Conservation (phyloP, 1,140 invertebrate species). For the Piezodorus guildinii region DNA sequence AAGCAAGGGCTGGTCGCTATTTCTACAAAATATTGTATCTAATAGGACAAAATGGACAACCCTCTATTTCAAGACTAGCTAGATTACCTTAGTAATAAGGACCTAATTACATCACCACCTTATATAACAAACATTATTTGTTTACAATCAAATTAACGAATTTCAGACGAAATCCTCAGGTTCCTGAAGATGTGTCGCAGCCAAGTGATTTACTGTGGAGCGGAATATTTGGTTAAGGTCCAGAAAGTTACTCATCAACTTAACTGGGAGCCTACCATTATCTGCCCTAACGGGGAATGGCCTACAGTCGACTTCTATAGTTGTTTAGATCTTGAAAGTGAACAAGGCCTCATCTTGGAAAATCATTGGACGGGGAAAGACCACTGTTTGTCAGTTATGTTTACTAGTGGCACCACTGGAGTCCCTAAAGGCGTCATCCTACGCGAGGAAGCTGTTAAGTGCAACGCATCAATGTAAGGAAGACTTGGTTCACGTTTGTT, state of each 20-base stretch:
- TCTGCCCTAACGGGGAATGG: background rate
- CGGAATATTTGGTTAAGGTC: background rate
- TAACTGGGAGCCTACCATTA: background rate
- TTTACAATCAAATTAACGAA: no score
- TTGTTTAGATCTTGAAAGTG: background rate
- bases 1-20: no score
- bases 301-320: background rate
- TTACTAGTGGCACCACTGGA: conserved; percentile 33
- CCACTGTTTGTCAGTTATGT: conserved; percentile 3
- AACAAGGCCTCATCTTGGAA: background rate
- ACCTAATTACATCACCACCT: no score
- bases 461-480: background rate
- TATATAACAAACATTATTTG: no score
- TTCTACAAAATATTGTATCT: no score
- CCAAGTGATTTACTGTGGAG: background rate
- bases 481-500: background rate
- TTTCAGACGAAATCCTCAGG: background rate
- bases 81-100: no score
- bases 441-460: background rate
- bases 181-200: background rate
- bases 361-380: background rate
- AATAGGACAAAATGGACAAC: no score
- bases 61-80: no score
- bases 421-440: conserved; percentile 32
- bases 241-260: background rate